Evolutionary conservation across 2,888 invertebrate genomes (phyloP).

Genomic region (Parnassius mnemosyne): DNA sequence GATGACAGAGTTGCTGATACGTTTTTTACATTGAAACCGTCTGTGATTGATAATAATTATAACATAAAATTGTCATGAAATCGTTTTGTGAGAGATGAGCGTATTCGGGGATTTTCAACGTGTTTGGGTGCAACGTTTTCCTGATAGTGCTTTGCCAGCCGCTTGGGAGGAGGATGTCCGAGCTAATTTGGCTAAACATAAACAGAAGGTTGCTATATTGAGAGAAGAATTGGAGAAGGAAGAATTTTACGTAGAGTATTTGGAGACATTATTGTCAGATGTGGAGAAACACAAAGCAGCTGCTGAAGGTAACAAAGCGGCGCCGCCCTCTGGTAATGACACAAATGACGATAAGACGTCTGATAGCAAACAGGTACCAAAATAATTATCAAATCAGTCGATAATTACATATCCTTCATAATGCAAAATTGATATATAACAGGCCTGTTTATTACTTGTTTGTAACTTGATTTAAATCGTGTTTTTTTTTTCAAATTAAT

Average conservation of each 20-base stretch:
- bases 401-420: slow-evolving; percentile 10
- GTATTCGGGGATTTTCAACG: slow-evolving; percentile 95
- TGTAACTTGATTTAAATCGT: neutral
- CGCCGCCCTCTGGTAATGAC: slow-evolving; percentile 73
- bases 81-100: slow-evolving; percentile 85
- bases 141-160: slow-evolving; percentile 93
- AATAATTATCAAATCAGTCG: slow-evolving; percentile 25
- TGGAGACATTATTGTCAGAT: slow-evolving; percentile 91
- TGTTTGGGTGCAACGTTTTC: slow-evolving; percentile 95
- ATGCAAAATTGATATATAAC: slow-evolving; percentile 4
- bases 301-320: slow-evolving; percentile 69
- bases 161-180: slow-evolving; percentile 97
- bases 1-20: slow-evolving; percentile 60
- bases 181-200: slow-evolving; percentile 93
- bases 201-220: slow-evolving; percentile 89
- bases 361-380: slow-evolving; percentile 72
- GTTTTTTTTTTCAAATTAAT: neutral
- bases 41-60: slow-evolving; percentile 47
- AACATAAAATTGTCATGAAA: slow-evolving; percentile 77
- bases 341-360: slow-evolving; percentile 69
- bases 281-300: slow-evolving; percentile 89
- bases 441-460: neutral
- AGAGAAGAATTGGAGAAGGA: slow-evolving; percentile 94
- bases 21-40: slow-evolving; percentile 46
- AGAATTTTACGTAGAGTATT: slow-evolving; percentile 93